Percentiles rank a stretch among this genome's conserved stretches.
phyloP scores from a whole-genome alignment of 1,140 invertebrate genomes.

The Pogonomyrmex barbatus region DNA sequence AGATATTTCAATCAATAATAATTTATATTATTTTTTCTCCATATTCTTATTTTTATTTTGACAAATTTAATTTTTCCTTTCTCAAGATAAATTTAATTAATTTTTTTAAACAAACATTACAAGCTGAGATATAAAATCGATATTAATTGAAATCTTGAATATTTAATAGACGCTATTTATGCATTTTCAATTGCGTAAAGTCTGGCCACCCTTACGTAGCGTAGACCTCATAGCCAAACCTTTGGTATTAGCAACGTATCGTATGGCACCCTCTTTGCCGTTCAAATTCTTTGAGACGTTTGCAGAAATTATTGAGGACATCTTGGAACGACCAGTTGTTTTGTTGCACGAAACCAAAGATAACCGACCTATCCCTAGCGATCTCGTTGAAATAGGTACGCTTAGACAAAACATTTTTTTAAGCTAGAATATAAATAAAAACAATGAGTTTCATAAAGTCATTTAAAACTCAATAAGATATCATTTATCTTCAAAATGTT shows the following conservation, averaged over 20 bases:
- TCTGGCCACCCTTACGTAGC: conserved; percentile 43
- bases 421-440: background rate
- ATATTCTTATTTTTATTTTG: background rate
- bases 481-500: background rate
- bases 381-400: conserved; percentile 86
- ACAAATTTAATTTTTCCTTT: conserved; percentile 6
- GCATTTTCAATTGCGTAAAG: background rate
- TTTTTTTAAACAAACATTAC: background rate
- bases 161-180: background rate
- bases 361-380: conserved; percentile 84
- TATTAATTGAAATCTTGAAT: conserved; percentile 23
- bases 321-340: conserved; percentile 81
- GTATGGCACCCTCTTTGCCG: conserved; percentile 86
- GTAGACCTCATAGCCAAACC: conserved; percentile 64
- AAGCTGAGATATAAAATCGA: background rate
- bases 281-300: conserved; percentile 86
- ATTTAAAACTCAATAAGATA: background rate
- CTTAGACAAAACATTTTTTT: background rate
- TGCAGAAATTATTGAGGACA: conserved; percentile 85
- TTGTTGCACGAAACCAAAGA: conserved; percentile 86
- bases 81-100: background rate
- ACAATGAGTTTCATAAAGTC: background rate
- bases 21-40: background rate
- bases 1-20: background rate
- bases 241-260: conserved; percentile 85